These are phyloP conservation scores for Lycocorax pyrrhopterus DNA, from an alignment of 2,113 vertebrate species.

Conservation along the genomic window DNA sequence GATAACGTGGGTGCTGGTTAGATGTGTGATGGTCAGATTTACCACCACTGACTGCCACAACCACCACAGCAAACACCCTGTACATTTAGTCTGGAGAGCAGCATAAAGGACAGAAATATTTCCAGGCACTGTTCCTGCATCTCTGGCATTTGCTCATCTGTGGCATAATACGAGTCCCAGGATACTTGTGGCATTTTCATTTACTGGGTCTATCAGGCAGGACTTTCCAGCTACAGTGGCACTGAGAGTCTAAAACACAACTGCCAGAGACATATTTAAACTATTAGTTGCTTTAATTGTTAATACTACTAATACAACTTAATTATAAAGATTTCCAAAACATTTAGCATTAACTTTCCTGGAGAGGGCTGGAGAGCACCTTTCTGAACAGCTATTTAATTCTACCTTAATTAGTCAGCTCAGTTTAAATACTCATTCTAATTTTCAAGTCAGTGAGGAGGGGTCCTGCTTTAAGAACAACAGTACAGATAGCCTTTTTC, in stretches of 20 bases:
- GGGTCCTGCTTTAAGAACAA: neutral
- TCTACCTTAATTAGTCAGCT: neutral
- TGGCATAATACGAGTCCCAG: neutral
- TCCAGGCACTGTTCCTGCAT: neutral
- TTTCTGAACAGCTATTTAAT: neutral
- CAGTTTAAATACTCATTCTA: neutral
- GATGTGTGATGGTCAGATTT: neutral
- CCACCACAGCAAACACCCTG: neutral
- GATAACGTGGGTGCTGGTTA: neutral
- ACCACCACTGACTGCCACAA: neutral
- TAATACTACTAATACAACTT: neutral
- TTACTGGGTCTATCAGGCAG: neutral
- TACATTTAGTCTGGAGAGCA: neutral
- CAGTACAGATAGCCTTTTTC: neutral
- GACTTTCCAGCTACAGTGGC: neutral
- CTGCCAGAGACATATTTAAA: neutral
- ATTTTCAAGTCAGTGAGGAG: neutral
- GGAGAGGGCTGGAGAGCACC: neutral
- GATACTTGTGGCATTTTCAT: neutral
- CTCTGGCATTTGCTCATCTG: neutral
- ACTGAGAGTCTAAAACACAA: neutral
- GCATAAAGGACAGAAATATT: neutral
- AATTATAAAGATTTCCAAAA: slow-evolving; percentile 8
- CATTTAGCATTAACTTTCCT: neutral
- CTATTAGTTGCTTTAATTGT: neutral